Percentiles rank a stretch among this genome's conserved stretches.
These are phyloP conservation scores for Linnaemya tessellans DNA, from an alignment of 2,888 invertebrate genomes.

Conservation along the genomic window DNA sequence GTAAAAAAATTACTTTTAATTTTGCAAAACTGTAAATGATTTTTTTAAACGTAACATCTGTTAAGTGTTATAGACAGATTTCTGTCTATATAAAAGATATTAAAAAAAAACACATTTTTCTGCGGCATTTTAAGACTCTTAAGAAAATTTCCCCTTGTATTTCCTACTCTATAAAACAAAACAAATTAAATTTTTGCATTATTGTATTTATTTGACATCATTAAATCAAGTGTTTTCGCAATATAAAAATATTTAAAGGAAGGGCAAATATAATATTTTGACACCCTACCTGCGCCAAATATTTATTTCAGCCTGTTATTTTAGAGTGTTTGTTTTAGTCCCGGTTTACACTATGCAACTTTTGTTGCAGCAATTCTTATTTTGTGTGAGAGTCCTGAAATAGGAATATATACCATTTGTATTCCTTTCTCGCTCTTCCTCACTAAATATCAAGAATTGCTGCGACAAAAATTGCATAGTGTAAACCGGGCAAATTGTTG, in stretches of 20 bases:
- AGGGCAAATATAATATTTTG: constrained; percentile 2
- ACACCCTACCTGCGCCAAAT: not conserved
- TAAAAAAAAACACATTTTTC: constrained; percentile 12
- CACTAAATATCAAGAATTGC: no score
- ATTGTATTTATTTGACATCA: constrained; percentile 31
- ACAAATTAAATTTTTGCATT: constrained; percentile 14
- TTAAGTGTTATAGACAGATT: constrained; percentile 78
- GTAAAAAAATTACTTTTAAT: constrained; percentile 35
- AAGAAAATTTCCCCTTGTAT: not conserved
- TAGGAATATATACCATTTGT: no score
- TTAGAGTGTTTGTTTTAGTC: no score
- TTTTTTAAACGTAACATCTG: constrained; percentile 77
- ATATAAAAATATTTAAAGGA: not conserved
- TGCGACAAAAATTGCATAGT: no score
- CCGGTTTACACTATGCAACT: no score
- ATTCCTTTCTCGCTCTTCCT: no score
- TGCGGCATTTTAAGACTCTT: constrained; percentile 40
- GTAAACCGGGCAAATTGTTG: no score
- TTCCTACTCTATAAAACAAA: constrained; percentile 5
- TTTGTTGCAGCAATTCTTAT: no score
- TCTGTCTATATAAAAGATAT: constrained; percentile 34
- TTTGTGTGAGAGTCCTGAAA: no score
- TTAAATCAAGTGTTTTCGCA: constrained; percentile 47
- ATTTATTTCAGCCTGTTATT: no score
- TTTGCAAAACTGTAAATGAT: constrained; percentile 29